Evolutionary conservation across 2,113 vertebrate species (phyloP), one percentile per base, ranked within the genome.

Genomic region (Cichladusa arquata): DNA sequence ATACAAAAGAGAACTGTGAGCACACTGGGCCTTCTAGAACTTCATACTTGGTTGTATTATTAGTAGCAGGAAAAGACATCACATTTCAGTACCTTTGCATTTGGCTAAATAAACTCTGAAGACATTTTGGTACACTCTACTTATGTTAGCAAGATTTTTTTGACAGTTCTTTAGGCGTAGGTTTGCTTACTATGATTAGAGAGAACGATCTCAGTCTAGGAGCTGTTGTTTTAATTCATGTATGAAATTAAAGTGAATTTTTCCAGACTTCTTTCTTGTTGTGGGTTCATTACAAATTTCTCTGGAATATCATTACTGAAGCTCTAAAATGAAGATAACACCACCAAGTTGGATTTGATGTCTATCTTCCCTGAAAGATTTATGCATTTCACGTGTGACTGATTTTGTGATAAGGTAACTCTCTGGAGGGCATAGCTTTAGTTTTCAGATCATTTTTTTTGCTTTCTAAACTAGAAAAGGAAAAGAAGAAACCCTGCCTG

Each of bases 391-490:
- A 48, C 80, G 85, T 61, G 48, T 72, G 62, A 82, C 84, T 92
- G 90, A 90, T 93, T 88, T 48, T 74, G 64, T 57, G 72, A 95
- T 88, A 95, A 93, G 50, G 61, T 81, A 92, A 66, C 36, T 57
- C 70, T 92, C 90, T 89, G 74, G 71, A 95, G 74, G 92, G 77
- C 90, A 89, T 25, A 85, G 78, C 71, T 87, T 78, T 78, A 74
- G 48, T 90, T 90, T 92, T 85, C 70, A 69, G 14, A 81, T 81
- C 0, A 3, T 88, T 93, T 81, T 81, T 91, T 93, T 78, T 91
- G 14, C 57, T 94, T 96, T 88, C 81, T 86, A 81, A 83, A 92
- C 83, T 94, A 81, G 88, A 95, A 96, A 50, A 92, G 60, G 36
- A 91, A 66, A 94, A 91, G 54, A 95, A 95, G 76, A 95, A 96